Evolutionary conservation across 2,797 vertebrate genomes (phyloP).

Genomic region (Ctenopoma multispine): DNA sequence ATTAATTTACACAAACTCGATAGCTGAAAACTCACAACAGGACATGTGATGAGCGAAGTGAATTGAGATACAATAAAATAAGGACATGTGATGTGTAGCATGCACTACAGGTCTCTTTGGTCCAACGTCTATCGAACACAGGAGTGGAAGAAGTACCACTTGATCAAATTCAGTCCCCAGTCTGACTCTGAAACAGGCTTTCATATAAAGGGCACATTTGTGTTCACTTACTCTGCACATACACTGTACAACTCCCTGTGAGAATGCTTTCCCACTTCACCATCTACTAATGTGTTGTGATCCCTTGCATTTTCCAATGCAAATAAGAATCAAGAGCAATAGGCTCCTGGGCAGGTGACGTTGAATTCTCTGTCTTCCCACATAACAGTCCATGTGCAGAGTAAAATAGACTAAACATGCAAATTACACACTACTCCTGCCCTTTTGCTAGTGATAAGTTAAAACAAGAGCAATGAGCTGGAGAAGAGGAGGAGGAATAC

Average conservation of each 20-base stretch:
- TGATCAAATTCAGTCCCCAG: constrained; percentile 58
- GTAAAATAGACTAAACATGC: constrained; percentile 44
- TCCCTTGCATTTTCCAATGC: constrained; percentile 60
- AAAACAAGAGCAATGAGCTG: constrained; percentile 39
- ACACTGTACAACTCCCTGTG: constrained; percentile 28
- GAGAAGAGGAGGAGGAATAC: constrained; percentile 20
- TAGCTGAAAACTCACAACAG: constrained; percentile 49
- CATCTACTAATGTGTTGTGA: constrained; percentile 65
- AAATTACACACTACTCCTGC: constrained; percentile 38
- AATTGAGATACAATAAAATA: constrained; percentile 34
- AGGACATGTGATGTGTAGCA: constrained; percentile 35
- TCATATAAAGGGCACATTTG: constrained; percentile 58
- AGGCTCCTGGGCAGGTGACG: constrained; percentile 61
- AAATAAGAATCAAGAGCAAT: constrained; percentile 71
- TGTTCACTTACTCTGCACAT: constrained; percentile 53
- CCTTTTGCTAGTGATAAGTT: constrained; percentile 28
- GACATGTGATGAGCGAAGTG: constrained; percentile 34
- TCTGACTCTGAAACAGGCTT: constrained; percentile 53
- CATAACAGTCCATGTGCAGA: constrained; percentile 45
- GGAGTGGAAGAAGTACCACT: constrained; percentile 36
- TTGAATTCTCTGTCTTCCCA: constrained; percentile 50
- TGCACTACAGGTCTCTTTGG: constrained; percentile 45
- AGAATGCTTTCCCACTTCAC: constrained; percentile 38
- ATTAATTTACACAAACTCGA: constrained; percentile 74
- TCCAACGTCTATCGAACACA: constrained; percentile 30